A percentile compares a stretch with the other conserved stretches of the same genome.
Conservation (phyloP, 2,113 vertebrate species). For the Menidia beryllina region DNA sequence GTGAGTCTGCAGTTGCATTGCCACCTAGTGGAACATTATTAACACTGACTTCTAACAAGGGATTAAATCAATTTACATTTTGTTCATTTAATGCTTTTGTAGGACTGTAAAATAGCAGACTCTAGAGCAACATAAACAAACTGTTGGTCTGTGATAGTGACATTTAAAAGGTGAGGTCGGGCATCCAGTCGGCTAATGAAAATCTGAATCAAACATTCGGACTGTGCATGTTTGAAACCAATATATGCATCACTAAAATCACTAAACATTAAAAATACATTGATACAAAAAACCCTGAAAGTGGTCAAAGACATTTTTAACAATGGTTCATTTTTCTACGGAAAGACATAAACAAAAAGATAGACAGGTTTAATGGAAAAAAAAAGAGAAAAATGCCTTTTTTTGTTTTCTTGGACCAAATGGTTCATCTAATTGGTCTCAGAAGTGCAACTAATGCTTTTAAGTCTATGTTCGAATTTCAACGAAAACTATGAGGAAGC, state of each 20-base stretch:
- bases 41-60: slow-evolving; percentile 32
- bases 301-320: slow-evolving; percentile 18
- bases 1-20: slow-evolving; percentile 71
- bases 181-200: slow-evolving; percentile 8
- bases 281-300: slow-evolving; percentile 38
- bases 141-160: slow-evolving; percentile 6
- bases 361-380: neutral
- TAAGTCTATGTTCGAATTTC: slow-evolving; percentile 54
- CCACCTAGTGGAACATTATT: slow-evolving; percentile 74
- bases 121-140: slow-evolving; percentile 20
- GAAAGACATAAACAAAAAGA: neutral
- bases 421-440: slow-evolving; percentile 68
- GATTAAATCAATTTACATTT: slow-evolving; percentile 16
- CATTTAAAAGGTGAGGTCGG: slow-evolving; percentile 30
- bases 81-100: neutral
- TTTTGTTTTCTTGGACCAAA: too few relatives aligned
- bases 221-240: slow-evolving; percentile 24
- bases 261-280: slow-evolving; percentile 28
- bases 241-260: slow-evolving; percentile 26
- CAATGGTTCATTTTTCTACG: neutral
- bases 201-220: slow-evolving; percentile 31
- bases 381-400: slow-evolving; percentile 23
- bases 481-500: slow-evolving; percentile 53
- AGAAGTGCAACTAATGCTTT: slow-evolving; percentile 67
- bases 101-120: neutral